Percentiles rank a stretch among this genome's conserved stretches.
phyloP scores from a whole-genome alignment of 2,797 vertebrate genomes.

The Lepus townsendii region DNA sequence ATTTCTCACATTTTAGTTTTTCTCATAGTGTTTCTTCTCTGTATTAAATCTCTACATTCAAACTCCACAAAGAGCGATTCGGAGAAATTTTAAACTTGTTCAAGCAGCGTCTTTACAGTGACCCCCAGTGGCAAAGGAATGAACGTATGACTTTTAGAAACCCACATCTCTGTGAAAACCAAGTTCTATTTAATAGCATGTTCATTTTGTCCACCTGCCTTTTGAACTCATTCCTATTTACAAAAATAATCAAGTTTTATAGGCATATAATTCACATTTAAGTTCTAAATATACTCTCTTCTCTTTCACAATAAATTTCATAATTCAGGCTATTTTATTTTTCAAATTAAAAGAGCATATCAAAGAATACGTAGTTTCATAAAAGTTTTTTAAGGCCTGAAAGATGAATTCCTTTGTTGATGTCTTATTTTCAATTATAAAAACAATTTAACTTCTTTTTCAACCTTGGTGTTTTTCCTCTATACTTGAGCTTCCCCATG shows the following conservation, averaged over 20 bases:
- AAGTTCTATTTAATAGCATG: neutral
- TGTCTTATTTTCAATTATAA: constrained; percentile 15
- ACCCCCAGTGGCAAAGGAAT: constrained; percentile 74
- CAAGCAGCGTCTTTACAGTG: constrained; percentile 66
- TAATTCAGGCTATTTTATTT: neutral
- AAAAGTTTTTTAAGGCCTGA: neutral
- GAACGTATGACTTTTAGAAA: neutral
- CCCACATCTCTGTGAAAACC: neutral
- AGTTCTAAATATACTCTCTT: constrained; percentile 23
- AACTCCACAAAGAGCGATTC: constrained; percentile 39
- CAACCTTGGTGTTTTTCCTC: neutral
- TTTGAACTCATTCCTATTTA: neutral
- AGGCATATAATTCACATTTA: neutral
- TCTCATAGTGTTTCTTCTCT: constrained; percentile 49
- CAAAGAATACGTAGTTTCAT: neutral
- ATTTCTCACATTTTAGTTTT: constrained; percentile 33
- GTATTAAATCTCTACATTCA: constrained; percentile 40
- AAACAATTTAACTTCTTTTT: neutral
- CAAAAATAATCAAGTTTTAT: neutral
- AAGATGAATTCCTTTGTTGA: neutral
- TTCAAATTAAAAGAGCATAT: neutral
- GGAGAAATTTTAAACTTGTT: neutral
- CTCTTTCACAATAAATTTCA: constrained; percentile 32
- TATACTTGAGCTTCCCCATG: neutral
- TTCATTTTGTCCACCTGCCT: neutral